Evolutionary conservation across 2,113 vertebrate genomes (phyloP), one percentile per base, ranked within the genome.

Genomic region (Xiphophorus maculatus): DNA sequence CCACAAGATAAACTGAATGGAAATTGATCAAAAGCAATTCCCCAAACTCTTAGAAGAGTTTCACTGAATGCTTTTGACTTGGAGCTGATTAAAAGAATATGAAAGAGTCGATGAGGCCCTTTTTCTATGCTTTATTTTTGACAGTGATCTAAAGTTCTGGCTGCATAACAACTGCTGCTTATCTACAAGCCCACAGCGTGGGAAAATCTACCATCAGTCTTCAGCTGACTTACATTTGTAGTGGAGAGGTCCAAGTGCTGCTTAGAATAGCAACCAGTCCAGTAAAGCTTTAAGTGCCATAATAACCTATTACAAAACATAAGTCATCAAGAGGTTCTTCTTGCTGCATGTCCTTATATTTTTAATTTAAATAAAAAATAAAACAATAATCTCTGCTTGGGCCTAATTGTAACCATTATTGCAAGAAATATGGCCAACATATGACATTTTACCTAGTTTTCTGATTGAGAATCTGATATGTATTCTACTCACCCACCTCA

Each of bases 11-110:
- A 88, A 82, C 48, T 78, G 81, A 88, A 82, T 85, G 86, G 82
- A 37, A 83, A 82, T 80, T 37, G 19, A 88, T 91, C 87, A 82
- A 84, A 82, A 85, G 81, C 70, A 44, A 37, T 77, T 69, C 80
- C 84, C 51, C 42, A 14, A 65, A 37, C 63, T 74, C 69, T 44
- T 12, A 3, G 25, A 76, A 58, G 51, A 85, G 80, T 88, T 84
- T 83, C 79, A 83, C 86, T 75, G 80, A 72, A 81, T 79, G 90
- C 85, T 87, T 90, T 88, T 89, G 87, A 89, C 90, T 91, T 68
- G 62, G 70, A 90, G 74, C 85, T 90, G 85, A 91, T 91, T 90
- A 88, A 69, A 74, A 84, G 88, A 88, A 91, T 88, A 90, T 77
- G 73, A 87, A 89, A 83, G 81, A 79, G 85, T 84, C 75, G 86